Evolutionary conservation across 2,113 vertebrate species (phyloP).

Genomic region (Eublepharis macularius): DNA sequence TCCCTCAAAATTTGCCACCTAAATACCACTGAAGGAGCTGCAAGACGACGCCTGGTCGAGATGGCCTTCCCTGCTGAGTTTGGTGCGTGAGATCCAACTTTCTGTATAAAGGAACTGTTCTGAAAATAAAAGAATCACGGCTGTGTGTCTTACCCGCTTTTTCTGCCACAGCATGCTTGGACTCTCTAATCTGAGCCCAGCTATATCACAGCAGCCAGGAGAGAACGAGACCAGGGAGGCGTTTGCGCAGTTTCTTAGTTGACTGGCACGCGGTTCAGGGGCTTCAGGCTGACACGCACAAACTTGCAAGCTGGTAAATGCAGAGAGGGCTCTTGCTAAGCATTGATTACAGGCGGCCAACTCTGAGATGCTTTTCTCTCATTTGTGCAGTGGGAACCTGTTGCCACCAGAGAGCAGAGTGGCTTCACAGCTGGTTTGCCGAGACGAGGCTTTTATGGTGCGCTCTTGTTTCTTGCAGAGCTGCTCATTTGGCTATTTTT

Average conservation of each 20-base stretch:
- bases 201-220: neutral
- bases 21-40: neutral
- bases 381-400: neutral
- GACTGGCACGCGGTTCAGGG: neutral
- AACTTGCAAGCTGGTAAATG: neutral
- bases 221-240: neutral
- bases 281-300: no score
- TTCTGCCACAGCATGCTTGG: neutral
- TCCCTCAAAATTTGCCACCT: neutral
- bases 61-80: neutral
- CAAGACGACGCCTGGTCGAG: neutral
- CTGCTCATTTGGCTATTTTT: neutral
- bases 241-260: neutral
- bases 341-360: neutral
- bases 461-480: neutral
- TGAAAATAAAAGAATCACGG: neutral
- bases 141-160: neutral
- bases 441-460: neutral
- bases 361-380: neutral
- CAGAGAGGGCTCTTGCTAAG: neutral
- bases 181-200: neutral
- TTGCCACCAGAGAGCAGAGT: slow-evolving; percentile 59
- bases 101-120: neutral
- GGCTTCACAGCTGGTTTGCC: slow-evolving; percentile 16
- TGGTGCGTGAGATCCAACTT: neutral